Evolutionary conservation across 2,113 vertebrate species (phyloP).

Genomic region (Sus scrofa): T2T-Sscrofa CM000812.6:257707501-257708000

Average conservation of each 20-base stretch:
- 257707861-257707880: no score
- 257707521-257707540: neutral
- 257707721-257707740: no score
- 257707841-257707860: no score
- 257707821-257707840: no score
- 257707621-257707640: neutral
- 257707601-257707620: neutral
- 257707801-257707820: no score
- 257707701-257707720: neutral
- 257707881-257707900: no score
- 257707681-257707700: neutral
- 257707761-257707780: no score
- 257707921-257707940: conserved; percentile 24
- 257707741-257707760: no score
- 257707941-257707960: neutral
- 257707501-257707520: neutral
- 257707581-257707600: neutral
- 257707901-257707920: neutral
- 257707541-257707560: neutral
- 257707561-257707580: neutral
- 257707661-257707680: conserved; percentile 1
- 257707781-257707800: no score
- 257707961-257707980: neutral
- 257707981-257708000: neutral
- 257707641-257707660: neutral